phyloP scores from a whole-genome alignment of 1,140 invertebrate genomes.

The Rhizoglyphus robini region DNA sequence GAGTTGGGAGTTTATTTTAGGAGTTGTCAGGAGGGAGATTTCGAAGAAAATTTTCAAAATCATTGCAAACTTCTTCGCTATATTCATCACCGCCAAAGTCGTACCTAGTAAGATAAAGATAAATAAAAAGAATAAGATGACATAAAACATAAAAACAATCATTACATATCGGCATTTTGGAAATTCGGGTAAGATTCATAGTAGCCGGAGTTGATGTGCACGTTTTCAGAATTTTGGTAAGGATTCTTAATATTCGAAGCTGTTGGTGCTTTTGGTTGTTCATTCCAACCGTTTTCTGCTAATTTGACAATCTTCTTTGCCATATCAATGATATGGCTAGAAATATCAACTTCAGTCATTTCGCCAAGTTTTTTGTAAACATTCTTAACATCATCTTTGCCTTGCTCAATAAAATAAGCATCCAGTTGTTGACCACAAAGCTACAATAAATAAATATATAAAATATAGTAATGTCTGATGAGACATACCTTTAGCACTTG shows the following conservation, averaged over 20 bases:
- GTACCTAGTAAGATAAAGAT: neutral
- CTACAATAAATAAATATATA: neutral
- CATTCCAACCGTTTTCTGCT: neutral
- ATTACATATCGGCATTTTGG: neutral
- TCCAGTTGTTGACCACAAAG: constrained; percentile 11
- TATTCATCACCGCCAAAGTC: constrained; percentile 5
- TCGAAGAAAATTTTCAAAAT: constrained; percentile 14
- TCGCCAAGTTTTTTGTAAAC: neutral
- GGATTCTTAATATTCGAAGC: constrained; percentile 1
- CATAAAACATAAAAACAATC: neutral
- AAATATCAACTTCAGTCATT: neutral
- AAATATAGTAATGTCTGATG: neutral
- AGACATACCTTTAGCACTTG: constrained; percentile 38
- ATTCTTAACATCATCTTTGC: neutral
- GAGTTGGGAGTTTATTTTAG: neutral
- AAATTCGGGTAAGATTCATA: neutral
- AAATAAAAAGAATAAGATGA: neutral
- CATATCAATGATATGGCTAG: neutral
- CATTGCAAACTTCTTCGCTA: neutral
- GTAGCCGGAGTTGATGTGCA: neutral
- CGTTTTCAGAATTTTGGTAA: neutral
- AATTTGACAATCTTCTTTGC: neutral
- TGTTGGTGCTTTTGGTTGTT: neutral
- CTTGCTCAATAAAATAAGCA: neutral
- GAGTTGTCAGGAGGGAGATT: neutral